These are phyloP conservation scores for Drosophila funebris DNA, from an alignment of 1,140 invertebrate species.

Conservation along the genomic window DNA sequence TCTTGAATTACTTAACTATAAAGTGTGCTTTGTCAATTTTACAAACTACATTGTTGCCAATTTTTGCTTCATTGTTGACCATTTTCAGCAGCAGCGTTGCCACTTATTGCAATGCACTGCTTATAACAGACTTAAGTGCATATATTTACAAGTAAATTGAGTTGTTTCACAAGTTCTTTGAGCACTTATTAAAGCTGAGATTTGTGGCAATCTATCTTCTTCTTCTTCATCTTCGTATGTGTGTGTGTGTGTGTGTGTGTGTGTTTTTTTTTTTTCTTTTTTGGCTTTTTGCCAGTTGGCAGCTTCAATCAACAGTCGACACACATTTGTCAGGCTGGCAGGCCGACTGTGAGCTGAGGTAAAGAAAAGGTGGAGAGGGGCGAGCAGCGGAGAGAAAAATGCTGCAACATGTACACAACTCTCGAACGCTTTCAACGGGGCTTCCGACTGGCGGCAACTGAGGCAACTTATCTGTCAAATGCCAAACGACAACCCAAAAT, in stretches of 20 bases:
- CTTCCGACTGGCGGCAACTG: slow-evolving; percentile 10
- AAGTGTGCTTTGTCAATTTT: no score
- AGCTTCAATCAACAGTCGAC: slow-evolving; percentile 51
- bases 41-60: slow-evolving; percentile 16
- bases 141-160: slow-evolving; percentile 30
- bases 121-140: slow-evolving; percentile 1
- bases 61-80: slow-evolving; percentile 8
- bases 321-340: slow-evolving; percentile 42
- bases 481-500: slow-evolving; percentile 60
- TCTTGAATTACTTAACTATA: no score
- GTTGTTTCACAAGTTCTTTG: slow-evolving; percentile 19
- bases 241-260: neutral
- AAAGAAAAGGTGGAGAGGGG: neutral
- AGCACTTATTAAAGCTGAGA: slow-evolving; percentile 41
- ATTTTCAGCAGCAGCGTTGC: neutral
- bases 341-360: neutral
- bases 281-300: slow-evolving; percentile 33
- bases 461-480: slow-evolving; percentile 58
- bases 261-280: slow-evolving; percentile 5
- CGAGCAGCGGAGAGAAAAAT: slow-evolving; percentile 5
- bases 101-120: neutral
- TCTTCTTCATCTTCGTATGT: neutral
- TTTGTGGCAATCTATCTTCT: slow-evolving; percentile 25
- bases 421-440: slow-evolving; percentile 34
- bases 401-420: slow-evolving; percentile 45